Evolutionary conservation across 2,113 vertebrate species (phyloP), one percentile per base, ranked within the genome.

Genomic region (Pomatorhinus ruficollis): DNA sequence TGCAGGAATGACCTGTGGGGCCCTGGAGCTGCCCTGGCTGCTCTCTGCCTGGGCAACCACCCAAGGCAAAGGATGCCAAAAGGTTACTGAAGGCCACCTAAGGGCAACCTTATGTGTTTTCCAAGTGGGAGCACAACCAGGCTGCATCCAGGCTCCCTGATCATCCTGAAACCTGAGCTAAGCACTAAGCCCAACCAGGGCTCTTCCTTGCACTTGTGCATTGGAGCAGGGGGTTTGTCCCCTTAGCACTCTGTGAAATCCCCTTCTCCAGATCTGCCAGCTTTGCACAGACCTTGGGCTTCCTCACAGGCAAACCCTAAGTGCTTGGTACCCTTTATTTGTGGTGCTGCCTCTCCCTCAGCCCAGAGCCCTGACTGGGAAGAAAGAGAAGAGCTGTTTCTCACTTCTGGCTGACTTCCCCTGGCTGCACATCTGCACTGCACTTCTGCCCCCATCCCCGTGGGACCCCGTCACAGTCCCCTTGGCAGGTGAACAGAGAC

Each of bases 401-500:
- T 90, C 83, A 33, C 40, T 95, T 50, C 40, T 88, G 89, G 61
- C 86, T 91, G 87, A 83, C 63, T 94, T 91, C 86, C 89, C 66
- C 59, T 54, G 50, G 44, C 71, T 85, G 78, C 71, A 93, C 91
- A 86, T 92, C 88, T 90, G 80, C 79, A 75, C 30, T 33, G 91
- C 53, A 42, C 69, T 87, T 75, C 93, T 93, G 74, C 60, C 56
- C 71, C 75, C 4, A 1, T 56, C 68, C 83, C 87, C 21, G 0
- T 18, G 47, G 90, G 75, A 66, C 56, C 25, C 49, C 5, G 11
- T 37, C n/a, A 30, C 31, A 11, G 81, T 42, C 54, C 90, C 68
- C 77, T 19, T 16, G 76, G 86, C 85, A 80, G 91, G 84, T 70
- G 74, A 92, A 95, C 90, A 96, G 94, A 96, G 87, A 81, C 61